Conservation (phyloP, 2,888 invertebrate genomes). For the Himalopsyche anomala region DNA sequence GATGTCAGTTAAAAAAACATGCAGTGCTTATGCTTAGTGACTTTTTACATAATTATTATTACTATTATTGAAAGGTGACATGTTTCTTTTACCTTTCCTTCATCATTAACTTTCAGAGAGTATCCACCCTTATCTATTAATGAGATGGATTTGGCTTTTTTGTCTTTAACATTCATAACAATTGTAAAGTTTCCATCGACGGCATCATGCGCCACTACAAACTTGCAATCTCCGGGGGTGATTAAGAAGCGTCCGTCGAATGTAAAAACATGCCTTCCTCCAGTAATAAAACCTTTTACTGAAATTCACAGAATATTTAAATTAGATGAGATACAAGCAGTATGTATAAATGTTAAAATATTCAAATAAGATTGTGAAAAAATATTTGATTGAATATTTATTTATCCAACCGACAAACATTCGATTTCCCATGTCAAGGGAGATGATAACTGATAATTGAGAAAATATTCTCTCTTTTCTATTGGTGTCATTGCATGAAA, state of each 20-base stretch:
- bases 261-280: conserved; percentile 91
- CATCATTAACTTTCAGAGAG: conserved; percentile 80
- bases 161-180: conserved; percentile 82
- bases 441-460: too few species aligned
- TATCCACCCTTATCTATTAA: conserved; percentile 83
- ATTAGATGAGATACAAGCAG: neutral
- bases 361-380: too few species aligned
- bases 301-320: neutral
- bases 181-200: conserved; percentile 92
- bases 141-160: conserved; percentile 81
- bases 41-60: too few species aligned
- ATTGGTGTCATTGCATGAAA: too few species aligned
- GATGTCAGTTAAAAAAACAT: too few species aligned
- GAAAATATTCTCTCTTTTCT: too few species aligned
- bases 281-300: conserved; percentile 74
- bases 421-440: too few species aligned
- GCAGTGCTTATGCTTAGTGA: too few species aligned
- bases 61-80: neutral
- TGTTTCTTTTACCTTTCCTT: conserved; percentile 76
- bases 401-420: too few species aligned
- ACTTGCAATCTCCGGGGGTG: conserved; percentile 89
- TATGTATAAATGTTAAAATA: too few species aligned
- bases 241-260: conserved; percentile 90
- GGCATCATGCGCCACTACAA: conserved; percentile 89
- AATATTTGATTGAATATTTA: too few species aligned